Conservation (phyloP, 2,888 invertebrate species). For the Acleris sparsana region DNA sequence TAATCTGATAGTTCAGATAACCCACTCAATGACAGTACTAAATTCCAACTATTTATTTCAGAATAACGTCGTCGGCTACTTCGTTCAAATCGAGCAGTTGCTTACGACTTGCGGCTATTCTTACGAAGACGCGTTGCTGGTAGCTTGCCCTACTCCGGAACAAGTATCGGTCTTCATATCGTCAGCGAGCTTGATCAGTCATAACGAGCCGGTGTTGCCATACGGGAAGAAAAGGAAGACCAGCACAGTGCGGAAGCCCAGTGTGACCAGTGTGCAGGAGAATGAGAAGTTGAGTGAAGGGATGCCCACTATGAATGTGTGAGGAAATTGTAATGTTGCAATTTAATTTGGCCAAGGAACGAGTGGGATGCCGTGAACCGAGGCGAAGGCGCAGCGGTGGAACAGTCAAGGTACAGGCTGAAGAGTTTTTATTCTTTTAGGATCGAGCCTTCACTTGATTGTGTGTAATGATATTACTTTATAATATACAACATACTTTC, state of each 20-base stretch:
- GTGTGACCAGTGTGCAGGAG: slow-evolving; percentile 63
- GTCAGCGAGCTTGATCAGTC: slow-evolving; percentile 88
- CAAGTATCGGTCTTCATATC: slow-evolving; percentile 95
- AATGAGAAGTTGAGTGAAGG: slow-evolving; percentile 44
- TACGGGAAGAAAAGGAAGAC: slow-evolving; percentile 71
- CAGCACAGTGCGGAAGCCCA: slow-evolving; percentile 62
- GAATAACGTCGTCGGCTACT: slow-evolving; percentile 95
- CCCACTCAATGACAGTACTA: not conserved
- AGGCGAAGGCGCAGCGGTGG: no score
- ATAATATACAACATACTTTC: no score
- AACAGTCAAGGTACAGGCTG: no score
- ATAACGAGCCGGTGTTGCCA: slow-evolving; percentile 71
- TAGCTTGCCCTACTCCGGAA: slow-evolving; percentile 96
- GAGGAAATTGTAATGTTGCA: not conserved
- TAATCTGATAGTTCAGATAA: not conserved
- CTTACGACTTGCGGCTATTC: slow-evolving; percentile 89
- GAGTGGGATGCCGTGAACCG: not conserved
- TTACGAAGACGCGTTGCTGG: slow-evolving; percentile 91
- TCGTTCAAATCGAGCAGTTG: slow-evolving; percentile 92
- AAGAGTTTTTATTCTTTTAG: no score
- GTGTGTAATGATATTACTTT: no score
- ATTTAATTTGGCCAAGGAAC: not conserved
- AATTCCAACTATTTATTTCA: slow-evolving; percentile 59
- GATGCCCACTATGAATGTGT: slow-evolving; percentile 33
- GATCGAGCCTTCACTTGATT: no score